A percentile compares a stretch with the other conserved stretches of the same genome.
These are phyloP conservation scores for Ricordea florida DNA, from an alignment of 92 coral and sea anemone genomes.

Conservation along the genomic window DNA sequence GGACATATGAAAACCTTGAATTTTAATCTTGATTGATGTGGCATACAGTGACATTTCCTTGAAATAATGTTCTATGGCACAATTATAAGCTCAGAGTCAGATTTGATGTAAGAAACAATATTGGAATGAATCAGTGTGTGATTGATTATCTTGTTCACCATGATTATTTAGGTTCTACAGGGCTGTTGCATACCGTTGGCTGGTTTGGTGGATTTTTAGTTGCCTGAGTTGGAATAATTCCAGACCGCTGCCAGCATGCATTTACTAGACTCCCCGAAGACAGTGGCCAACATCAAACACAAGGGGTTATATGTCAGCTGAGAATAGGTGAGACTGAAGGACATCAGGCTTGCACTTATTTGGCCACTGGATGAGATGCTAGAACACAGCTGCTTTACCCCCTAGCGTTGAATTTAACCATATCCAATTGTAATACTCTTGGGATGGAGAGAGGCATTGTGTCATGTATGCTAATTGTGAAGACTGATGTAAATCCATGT, in stretches of 20 bases:
- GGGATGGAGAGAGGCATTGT: no score
- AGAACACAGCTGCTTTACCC: no score
- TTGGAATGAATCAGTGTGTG: no score
- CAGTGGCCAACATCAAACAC: not conserved
- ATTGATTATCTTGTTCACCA: not conserved
- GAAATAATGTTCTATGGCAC: not conserved
- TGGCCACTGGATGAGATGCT: no score
- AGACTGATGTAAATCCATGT: no score
- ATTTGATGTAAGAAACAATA: not conserved
- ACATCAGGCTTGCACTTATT: no score
- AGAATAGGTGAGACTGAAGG: not conserved
- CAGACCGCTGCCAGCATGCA: conserved; percentile 4
- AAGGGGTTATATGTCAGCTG: not conserved
- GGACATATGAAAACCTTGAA: not conserved
- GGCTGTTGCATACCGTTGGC: conserved; percentile 41
- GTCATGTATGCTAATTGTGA: no score
- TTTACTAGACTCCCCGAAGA: not conserved
- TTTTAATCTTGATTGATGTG: not conserved
- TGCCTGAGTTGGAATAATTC: conserved; percentile 20
- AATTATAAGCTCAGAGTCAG: not conserved
- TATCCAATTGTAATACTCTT: no score
- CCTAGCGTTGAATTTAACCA: no score
- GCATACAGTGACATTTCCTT: not conserved
- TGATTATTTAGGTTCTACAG: not conserved
- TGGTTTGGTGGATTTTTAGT: conserved; percentile 34